phyloP scores from a whole-genome alignment of 2,113 vertebrate species.

The Struthidea cinerea region DNA sequence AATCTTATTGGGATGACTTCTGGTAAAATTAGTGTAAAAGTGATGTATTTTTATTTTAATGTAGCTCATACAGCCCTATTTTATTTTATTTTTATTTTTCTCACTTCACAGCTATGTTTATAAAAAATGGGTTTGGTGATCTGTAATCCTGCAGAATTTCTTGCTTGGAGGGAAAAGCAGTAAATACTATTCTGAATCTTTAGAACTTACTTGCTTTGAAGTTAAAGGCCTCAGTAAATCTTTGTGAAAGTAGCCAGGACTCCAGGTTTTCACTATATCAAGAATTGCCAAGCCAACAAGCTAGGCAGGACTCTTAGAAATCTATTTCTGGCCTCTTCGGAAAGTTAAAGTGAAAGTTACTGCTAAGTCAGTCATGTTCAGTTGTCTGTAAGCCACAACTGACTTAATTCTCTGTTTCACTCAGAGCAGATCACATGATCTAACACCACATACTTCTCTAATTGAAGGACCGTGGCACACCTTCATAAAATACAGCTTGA shows the following conservation, averaged over 20 bases:
- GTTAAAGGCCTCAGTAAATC: not conserved
- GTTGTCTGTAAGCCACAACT: not conserved
- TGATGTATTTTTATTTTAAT: not conserved
- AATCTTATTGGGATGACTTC: not conserved
- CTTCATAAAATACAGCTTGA: not conserved
- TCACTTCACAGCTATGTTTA: not conserved
- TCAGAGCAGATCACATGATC: not conserved
- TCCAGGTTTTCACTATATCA: not conserved
- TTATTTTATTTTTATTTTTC: not conserved
- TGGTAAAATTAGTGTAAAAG: not conserved
- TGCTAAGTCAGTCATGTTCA: not conserved
- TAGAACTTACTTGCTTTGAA: not conserved
- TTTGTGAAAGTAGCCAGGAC: not conserved
- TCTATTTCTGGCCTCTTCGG: not conserved
- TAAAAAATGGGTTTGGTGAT: not conserved
- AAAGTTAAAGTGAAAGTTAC: not conserved
- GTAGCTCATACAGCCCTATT: not conserved
- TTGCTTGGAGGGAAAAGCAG: not conserved
- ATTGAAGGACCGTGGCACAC: accelerated
- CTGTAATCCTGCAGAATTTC: not conserved
- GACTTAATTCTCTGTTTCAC: not conserved
- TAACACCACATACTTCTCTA: not conserved
- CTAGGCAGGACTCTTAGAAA: not conserved
- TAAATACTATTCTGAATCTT: not conserved
- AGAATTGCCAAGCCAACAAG: not conserved